Percentiles rank a stretch among this genome's conserved stretches.
Evolutionary conservation across 2,113 vertebrate species (phyloP).

Genomic region (Colius striatus): DNA sequence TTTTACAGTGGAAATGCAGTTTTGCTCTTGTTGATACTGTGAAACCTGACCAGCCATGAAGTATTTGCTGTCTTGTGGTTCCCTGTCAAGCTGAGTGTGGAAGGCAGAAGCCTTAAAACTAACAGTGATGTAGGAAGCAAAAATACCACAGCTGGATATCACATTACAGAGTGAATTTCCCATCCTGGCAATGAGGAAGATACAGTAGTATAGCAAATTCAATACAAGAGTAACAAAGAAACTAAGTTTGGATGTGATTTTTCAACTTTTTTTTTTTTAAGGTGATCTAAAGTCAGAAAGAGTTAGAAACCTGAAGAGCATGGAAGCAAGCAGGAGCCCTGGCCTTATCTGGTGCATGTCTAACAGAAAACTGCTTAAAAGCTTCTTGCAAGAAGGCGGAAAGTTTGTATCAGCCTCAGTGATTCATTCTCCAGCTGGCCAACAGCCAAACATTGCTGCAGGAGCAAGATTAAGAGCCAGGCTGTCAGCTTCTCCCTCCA

Average conservation of each 20-base stretch:
- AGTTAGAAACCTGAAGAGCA: neutral
- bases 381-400: neutral
- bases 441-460: neutral
- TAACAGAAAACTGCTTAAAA: slow-evolving; percentile 24
- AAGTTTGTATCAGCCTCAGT: neutral
- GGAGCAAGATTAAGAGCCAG: slow-evolving; percentile 29
- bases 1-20: neutral
- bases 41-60: neutral
- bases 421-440: slow-evolving; percentile 35
- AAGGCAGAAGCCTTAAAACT: neutral
- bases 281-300: neutral
- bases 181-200: neutral
- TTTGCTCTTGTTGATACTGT: neutral
- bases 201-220: neutral
- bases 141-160: neutral
- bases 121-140: neutral
- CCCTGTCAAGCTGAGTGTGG: neutral
- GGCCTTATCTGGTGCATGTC: neutral
- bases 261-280: neutral
- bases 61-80: neutral
- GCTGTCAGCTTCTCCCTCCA: slow-evolving; percentile 25
- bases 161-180: neutral
- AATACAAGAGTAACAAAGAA: neutral
- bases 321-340: neutral
- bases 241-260: neutral